A percentile compares a stretch with the other conserved stretches of the same genome.
Conservation (phyloP, 2,888 invertebrate species). For the Empis livida region DNA sequence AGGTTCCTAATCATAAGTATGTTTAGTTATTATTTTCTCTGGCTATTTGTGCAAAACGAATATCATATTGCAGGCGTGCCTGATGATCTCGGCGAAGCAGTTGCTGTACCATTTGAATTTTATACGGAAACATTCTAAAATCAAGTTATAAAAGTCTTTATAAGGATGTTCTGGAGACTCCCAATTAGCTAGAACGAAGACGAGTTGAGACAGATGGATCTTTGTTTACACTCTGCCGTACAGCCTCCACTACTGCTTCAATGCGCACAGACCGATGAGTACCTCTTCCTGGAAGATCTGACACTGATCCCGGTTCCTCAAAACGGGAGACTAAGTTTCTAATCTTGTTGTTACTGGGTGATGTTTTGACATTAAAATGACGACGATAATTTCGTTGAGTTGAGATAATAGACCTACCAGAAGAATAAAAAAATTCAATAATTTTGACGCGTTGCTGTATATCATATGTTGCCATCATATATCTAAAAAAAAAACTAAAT, state of each 20-base stretch:
- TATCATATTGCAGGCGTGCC: too few relatives aligned
- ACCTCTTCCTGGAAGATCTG: not conserved
- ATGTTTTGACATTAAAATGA: too few relatives aligned
- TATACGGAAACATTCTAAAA: slow-evolving; percentile 4
- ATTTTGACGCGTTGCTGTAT: too few relatives aligned
- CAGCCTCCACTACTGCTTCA: slow-evolving; percentile 6
- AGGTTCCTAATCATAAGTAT: too few relatives aligned
- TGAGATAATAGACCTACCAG: too few relatives aligned
- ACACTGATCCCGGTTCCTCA: slow-evolving; percentile 1
- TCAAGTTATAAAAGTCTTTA: not conserved
- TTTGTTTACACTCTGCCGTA: slow-evolving; percentile 6
- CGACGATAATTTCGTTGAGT: too few relatives aligned
- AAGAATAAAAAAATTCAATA: too few relatives aligned
- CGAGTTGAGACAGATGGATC: slow-evolving; percentile 6
- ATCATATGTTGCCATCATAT: too few relatives aligned
- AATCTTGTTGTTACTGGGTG: slow-evolving; percentile 2
- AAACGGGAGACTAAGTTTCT: slow-evolving; percentile 1
- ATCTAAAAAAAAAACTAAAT: too few relatives aligned
- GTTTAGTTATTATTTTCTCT: too few relatives aligned
- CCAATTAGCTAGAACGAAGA: not conserved
- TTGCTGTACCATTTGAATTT: slow-evolving; percentile 4
- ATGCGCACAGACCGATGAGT: not conserved
- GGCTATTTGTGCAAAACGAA: too few relatives aligned
- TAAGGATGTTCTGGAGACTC: slow-evolving; percentile 1
- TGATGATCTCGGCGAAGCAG: not conserved